These are phyloP conservation scores for Watsonalla binaria DNA, from an alignment of 2,888 invertebrate species.

Conservation along the genomic window DNA sequence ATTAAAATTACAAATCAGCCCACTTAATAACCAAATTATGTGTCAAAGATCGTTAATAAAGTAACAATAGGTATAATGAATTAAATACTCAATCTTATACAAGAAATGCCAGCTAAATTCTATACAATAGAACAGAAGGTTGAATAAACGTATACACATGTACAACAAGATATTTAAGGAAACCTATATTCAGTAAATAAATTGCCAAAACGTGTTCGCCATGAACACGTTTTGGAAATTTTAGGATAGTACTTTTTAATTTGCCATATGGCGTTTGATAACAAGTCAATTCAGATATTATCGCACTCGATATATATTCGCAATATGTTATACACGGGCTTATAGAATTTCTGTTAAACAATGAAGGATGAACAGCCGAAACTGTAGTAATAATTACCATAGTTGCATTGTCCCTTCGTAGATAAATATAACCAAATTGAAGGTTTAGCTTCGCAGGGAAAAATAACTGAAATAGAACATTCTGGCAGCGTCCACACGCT, in stretches of 20 bases:
- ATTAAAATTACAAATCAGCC: not conserved
- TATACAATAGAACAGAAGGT: too few relatives aligned
- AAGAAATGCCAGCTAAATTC: too few relatives aligned
- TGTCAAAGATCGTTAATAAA: not conserved
- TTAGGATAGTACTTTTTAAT: not conserved
- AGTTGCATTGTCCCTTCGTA: too few relatives aligned
- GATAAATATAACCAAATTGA: too few relatives aligned
- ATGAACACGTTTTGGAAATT: not conserved
- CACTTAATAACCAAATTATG: not conserved
- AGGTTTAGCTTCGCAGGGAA: not conserved
- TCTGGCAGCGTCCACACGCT: slow-evolving; percentile 12
- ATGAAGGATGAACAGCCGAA: too few relatives aligned
- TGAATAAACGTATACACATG: too few relatives aligned
- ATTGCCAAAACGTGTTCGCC: not conserved
- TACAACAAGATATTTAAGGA: not conserved
- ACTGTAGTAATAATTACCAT: too few relatives aligned
- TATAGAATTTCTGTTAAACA: not conserved
- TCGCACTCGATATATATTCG: not conserved
- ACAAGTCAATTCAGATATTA: not conserved
- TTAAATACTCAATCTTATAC: too few relatives aligned
- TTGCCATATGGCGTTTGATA: not conserved
- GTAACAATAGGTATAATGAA: not conserved
- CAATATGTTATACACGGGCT: not conserved
- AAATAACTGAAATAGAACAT: slow-evolving; percentile 25
- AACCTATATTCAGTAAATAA: not conserved